Evolutionary conservation across 2,888 invertebrate genomes (phyloP).

Genomic region (Ypsolopha sequella): DNA sequence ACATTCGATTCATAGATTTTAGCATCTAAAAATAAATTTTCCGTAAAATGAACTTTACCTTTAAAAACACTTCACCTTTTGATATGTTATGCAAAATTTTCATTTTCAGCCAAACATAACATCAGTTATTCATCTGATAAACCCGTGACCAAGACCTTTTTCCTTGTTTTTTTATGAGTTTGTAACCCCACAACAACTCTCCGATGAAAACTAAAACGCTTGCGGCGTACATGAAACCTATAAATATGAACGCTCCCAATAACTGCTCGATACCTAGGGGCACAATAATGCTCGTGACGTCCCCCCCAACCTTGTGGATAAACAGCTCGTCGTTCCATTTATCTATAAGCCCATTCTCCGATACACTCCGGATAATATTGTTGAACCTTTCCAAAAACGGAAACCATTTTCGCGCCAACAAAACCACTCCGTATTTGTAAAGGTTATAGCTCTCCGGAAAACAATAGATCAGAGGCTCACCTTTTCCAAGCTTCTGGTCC

Average conservation of each 20-base stretch:
- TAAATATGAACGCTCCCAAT: slow-evolving; percentile 58
- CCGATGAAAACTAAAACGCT: slow-evolving; percentile 44
- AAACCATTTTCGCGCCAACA: slow-evolving; percentile 56
- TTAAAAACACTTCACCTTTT: too few species aligned
- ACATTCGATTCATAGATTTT: too few species aligned
- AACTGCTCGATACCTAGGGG: slow-evolving; percentile 52
- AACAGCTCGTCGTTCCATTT: slow-evolving; percentile 62
- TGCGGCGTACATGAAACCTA: slow-evolving; percentile 46
- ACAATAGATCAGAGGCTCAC: slow-evolving; percentile 50
- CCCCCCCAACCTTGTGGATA: slow-evolving; percentile 29
- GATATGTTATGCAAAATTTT: too few species aligned
- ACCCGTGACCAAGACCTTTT: background rate
- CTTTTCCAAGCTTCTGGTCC: slow-evolving; percentile 54
- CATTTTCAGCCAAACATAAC: background rate
- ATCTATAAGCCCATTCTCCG: slow-evolving; percentile 59
- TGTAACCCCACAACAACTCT: slow-evolving; percentile 24
- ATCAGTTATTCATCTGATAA: background rate
- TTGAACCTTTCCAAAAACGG: slow-evolving; percentile 55
- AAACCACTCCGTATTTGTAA: slow-evolving; percentile 62
- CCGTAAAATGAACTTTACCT: too few species aligned
- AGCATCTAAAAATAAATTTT: too few species aligned
- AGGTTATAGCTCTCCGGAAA: slow-evolving; percentile 56
- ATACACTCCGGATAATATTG: slow-evolving; percentile 54
- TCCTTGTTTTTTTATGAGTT: background rate
- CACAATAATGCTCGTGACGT: slow-evolving; percentile 34